Base-by-base conservation (phyloP, 2,797 vertebrate species). In the Anas flavirostris region DNA sequence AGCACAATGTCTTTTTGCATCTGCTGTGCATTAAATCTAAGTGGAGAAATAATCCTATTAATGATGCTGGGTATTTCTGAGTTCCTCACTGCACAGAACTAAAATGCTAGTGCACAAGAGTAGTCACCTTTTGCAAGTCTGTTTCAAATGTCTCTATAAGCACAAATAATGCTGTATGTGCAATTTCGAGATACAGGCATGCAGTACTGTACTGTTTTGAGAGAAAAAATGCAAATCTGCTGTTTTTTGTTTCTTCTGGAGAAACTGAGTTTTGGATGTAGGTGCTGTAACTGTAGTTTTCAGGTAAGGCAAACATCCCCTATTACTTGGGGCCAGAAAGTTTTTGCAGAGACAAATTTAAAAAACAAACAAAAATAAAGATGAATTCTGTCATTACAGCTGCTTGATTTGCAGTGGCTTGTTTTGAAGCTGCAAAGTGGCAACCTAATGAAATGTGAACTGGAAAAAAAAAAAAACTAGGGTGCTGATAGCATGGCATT, bases 1-100 rank as follows among this genome's bases (percentile, higher is more conserved):
- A 82, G 22, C 72, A 68, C 62, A 92, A 81, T 66, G 35, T 52
- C 73, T 81, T 89, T 81, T 88, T 89, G 22, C 46, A 76, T 96
- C 90, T 91, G 69, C 67, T 89, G 5, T 22, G 69, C 88, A 75
- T 93, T 83, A 86, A 77, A 50, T 72, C 39, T 43, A 87, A 88
- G 82, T 56, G 39, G 73, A 69, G 83, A 76, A 85, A 79, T 87
- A 89, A 90, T 90, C 58, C 63, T 89, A 35, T 86, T 90, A 86
- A 78, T 55, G 66, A 41, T 78, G 37, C 62, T 77, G 91, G 37
- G 22, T 75, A 69, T 73, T 95, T 89, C 52, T 75, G 55, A 92
- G 35, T 88, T 73, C n/a, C 26, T 64, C 8, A 9, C 39, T 62
- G 28, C 2, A 3, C 33, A 59, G 79, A 46, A 50, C 50, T 87